phyloP scores from a whole-genome alignment of 2,888 invertebrate genomes.

The Cataglyphis cursor region DNA sequence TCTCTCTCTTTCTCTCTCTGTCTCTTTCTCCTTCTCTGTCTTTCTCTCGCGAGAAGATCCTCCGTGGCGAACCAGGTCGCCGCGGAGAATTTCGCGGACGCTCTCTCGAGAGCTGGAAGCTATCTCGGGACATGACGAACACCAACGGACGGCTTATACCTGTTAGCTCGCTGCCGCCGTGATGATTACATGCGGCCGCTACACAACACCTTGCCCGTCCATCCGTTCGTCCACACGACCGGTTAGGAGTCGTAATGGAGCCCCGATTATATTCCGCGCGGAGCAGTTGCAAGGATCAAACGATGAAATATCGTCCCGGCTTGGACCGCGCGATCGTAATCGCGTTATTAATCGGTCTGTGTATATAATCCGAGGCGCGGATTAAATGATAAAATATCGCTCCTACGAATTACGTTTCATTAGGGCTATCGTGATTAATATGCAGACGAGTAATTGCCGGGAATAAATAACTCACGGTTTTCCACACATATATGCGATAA shows the following conservation, averaged over 20 bases:
- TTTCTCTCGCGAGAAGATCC: slow-evolving; percentile 4
- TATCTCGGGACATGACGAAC: slow-evolving; percentile 60
- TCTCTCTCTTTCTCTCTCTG: background rate
- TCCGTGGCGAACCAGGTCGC: slow-evolving; percentile 31
- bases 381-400: slow-evolving; percentile 55
- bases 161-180: slow-evolving; percentile 17
- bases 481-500: slow-evolving; percentile 23
- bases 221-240: background rate
- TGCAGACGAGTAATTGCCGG: slow-evolving; percentile 10
- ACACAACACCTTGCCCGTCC: slow-evolving; percentile 49
- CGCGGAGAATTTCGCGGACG: slow-evolving; percentile 20
- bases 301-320: slow-evolving; percentile 46
- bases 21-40: background rate
- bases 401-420: slow-evolving; percentile 48
- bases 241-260: slow-evolving; percentile 40
- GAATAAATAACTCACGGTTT: slow-evolving; percentile 35
- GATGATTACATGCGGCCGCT: slow-evolving; percentile 69
- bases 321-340: slow-evolving; percentile 46
- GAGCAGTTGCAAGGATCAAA: slow-evolving; percentile 40
- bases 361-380: slow-evolving; percentile 43
- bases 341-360: slow-evolving; percentile 48
- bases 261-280: slow-evolving; percentile 31
- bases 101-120: slow-evolving; percentile 47
- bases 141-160: slow-evolving; percentile 32
- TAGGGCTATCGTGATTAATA: slow-evolving; percentile 43